Percentiles rank a stretch among this genome's conserved stretches.
These are phyloP conservation scores for Anguilla pacifica DNA, from an alignment of 2,797 vertebrate species.

Conservation along the genomic window DNA sequence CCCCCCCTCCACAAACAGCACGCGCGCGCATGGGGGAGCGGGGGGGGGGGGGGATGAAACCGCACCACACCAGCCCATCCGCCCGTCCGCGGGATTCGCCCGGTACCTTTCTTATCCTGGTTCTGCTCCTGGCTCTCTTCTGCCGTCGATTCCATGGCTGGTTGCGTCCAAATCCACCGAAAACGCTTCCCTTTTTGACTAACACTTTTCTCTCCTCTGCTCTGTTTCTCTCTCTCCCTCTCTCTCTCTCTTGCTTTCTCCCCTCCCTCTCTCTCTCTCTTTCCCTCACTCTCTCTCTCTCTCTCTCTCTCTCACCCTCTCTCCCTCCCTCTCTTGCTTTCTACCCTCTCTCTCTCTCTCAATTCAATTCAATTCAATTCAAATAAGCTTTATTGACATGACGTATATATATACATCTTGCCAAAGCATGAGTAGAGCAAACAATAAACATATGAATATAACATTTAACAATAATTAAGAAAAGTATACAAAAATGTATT, in stretches of 20 bases:
- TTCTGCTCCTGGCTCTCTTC: conserved; percentile 94
- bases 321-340: conserved; percentile 11
- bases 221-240: conserved; percentile 35
- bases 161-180: conserved; percentile 95
- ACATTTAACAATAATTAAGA: too few relatives aligned
- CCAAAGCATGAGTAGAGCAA: too few relatives aligned
- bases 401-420: too few relatives aligned
- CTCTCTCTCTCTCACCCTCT: conserved; percentile 15
- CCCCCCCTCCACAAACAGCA: conserved; percentile 57
- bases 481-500: too few relatives aligned
- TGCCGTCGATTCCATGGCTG: conserved; percentile 92
- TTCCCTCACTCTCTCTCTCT: conserved; percentile 25
- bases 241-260: conserved; percentile 31
- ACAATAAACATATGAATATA: too few relatives aligned
- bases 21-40: conserved; percentile 24
- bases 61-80: conserved; percentile 74
- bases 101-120: conserved; percentile 96
- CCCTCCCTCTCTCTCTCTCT: conserved; percentile 8
- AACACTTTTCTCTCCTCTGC: conserved; percentile 67
- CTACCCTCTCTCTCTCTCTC: too few relatives aligned
- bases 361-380: too few relatives aligned
- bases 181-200: conserved; percentile 79
- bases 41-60: conserved; percentile 47
- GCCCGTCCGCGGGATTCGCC: conserved; percentile 49
- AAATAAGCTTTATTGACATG: too few relatives aligned